Base-by-base conservation (phyloP, 2,888 invertebrate species). In the Torymus aiolomorphi region DNA sequence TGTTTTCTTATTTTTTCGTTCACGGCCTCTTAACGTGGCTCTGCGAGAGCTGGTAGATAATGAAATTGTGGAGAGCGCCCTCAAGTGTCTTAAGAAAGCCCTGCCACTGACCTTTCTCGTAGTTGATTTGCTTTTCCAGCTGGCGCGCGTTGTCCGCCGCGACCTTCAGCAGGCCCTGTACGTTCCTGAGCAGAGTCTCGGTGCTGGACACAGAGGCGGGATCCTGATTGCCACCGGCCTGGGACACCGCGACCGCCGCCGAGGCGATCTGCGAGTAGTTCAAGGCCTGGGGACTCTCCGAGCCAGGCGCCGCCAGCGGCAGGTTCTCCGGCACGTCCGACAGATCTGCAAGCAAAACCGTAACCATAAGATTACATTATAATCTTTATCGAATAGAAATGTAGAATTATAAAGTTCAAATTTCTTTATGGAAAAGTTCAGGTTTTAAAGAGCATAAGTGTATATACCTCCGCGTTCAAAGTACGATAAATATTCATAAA, bases 71-170 rank as follows among this genome's bases (percentile, higher is more conserved):
- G 88, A 88, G 89, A 88, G 89, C 88, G 88, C 87, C 88, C 87
- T 89, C 88, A 86, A 89, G 88, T 87, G 88, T 88, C 88, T 89
- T 88, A 88, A 90, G 89, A 88, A 88, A 90, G 88, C 88, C 88
- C 88, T 88, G 90, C 88, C 89, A 90, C 92, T 91, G 92, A 98
- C 98, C 97, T 96, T 97, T 98, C 92, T 98, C 98, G 91, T 97
- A 96, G 93, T 95, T 97, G 91, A 97, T 96, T 92, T 98, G 97
- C 85, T 97, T 93, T 91, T 98, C 98, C 91, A 98, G 97, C 89
- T 98, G 97, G 86, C 98, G 94, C 76, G 98, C 97, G 91, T 98
- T 98, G 91, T 98, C 98, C 2, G 97, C 97, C n/a, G 98, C 98
- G 82, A 98, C 97, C 91, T 98, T 98, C 83, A 98, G 94, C 83